Conservation (phyloP, 2,888 invertebrate genomes). For the Melieria crassipennis region DNA sequence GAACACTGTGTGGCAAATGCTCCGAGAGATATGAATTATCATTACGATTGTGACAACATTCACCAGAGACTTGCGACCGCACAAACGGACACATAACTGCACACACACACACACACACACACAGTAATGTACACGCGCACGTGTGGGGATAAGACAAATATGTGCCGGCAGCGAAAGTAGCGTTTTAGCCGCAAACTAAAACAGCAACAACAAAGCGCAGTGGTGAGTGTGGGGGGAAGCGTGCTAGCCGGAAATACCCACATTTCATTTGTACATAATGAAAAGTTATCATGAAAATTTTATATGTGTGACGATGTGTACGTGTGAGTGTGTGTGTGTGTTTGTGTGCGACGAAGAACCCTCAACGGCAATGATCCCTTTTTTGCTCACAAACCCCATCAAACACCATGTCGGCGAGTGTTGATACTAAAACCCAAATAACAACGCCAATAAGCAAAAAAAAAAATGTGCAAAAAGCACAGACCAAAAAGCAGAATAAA, state of each 20-base stretch:
- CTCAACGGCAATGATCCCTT: slow-evolving; percentile 6
- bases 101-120: background rate
- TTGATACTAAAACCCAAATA: background rate
- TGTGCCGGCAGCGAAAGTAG: slow-evolving; percentile 1
- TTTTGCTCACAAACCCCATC: slow-evolving; percentile 4
- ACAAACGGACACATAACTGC: background rate
- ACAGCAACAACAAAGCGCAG: background rate
- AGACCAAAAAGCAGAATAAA: background rate
- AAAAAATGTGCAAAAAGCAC: background rate
- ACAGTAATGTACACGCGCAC: background rate
- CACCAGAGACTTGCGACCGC: background rate
- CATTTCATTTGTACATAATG: slow-evolving; percentile 46
- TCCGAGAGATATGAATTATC: slow-evolving; percentile 37
- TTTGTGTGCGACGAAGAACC: background rate
- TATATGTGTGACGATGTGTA: slow-evolving; percentile 3
- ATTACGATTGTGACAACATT: slow-evolving; percentile 37
- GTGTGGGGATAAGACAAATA: background rate
- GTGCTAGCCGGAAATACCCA: slow-evolving; percentile 40
- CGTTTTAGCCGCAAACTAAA: background rate
- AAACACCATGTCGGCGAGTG: background rate
- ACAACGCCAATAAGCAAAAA: background rate
- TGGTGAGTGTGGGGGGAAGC: background rate
- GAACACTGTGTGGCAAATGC: no score
- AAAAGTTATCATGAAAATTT: slow-evolving; percentile 45
- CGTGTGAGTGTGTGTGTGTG: background rate